A percentile compares a stretch with the other conserved stretches of the same genome.
Evolutionary conservation across 2,888 invertebrate genomes (phyloP).

Genomic region (Oxyteleia sp.): DNA sequence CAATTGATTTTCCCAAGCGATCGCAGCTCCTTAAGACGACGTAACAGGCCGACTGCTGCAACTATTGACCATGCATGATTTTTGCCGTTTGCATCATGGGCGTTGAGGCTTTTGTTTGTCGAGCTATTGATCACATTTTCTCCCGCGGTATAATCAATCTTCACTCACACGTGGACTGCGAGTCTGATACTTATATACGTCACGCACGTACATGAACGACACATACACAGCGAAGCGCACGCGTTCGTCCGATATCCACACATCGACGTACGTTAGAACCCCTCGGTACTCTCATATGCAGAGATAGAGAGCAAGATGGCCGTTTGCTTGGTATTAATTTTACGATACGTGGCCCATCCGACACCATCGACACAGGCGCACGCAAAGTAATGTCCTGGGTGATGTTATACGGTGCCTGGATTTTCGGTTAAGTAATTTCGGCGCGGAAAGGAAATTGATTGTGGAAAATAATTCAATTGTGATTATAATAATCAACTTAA

Average conservation of each 20-base stretch:
- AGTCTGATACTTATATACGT: conserved; percentile 79
- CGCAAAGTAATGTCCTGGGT: conserved; percentile 24
- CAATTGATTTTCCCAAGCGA: too few species aligned
- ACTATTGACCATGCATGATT: conserved; percentile 78
- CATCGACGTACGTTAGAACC: conserved; percentile 78
- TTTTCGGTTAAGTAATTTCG: conserved; percentile 21
- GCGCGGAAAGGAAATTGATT: background rate
- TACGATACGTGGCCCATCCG: conserved; percentile 78
- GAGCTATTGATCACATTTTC: conserved; percentile 88
- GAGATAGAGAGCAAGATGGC: conserved; percentile 82
- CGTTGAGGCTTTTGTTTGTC: conserved; percentile 86
- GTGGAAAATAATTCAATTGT: conserved; percentile 12
- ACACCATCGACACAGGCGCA: conserved; percentile 36
- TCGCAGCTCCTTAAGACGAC: background rate
- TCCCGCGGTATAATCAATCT: conserved; percentile 87
- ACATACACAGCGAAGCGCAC: conserved; percentile 58
- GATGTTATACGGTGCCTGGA: background rate
- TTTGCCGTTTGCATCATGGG: conserved; percentile 86
- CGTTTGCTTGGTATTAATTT: conserved; percentile 85
- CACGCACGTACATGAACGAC: conserved; percentile 64
- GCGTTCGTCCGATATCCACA: conserved; percentile 75
- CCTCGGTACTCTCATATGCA: conserved; percentile 62
- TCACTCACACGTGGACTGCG: conserved; percentile 82
- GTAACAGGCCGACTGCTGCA: conserved; percentile 9
- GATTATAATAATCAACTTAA: conserved; percentile 1